These are phyloP conservation scores for Diaprepes abbreviatus DNA, from an alignment of 2,888 invertebrate genomes.

Conservation along the genomic window DNA sequence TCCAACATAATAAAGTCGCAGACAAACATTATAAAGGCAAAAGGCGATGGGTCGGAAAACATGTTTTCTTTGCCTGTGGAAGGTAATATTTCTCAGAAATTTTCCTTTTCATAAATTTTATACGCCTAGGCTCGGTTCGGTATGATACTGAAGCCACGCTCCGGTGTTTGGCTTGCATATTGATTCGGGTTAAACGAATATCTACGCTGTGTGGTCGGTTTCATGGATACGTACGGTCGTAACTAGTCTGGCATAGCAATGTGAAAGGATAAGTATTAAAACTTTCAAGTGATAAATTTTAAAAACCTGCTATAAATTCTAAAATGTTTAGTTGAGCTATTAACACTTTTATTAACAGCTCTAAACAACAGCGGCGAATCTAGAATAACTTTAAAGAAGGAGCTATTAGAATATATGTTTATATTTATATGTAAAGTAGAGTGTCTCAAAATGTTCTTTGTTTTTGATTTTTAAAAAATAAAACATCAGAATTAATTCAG, in stretches of 20 bases:
- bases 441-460: too few relatives aligned
- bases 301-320: slow-evolving; percentile 21
- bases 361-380: too few relatives aligned
- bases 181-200: slow-evolving; percentile 48
- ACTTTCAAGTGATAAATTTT: slow-evolving; percentile 11
- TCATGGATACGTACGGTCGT: slow-evolving; percentile 24
- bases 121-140: slow-evolving; percentile 48
- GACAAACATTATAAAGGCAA: slow-evolving; percentile 39
- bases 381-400: too few relatives aligned
- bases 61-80: slow-evolving; percentile 44
- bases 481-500: too few relatives aligned
- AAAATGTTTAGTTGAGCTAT: too few relatives aligned
- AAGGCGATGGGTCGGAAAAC: slow-evolving; percentile 46
- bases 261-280: neutral
- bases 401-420: too few relatives aligned
- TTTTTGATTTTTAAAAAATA: too few relatives aligned
- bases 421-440: too few relatives aligned
- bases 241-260: slow-evolving; percentile 39
- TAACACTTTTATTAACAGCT: too few relatives aligned
- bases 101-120: slow-evolving; percentile 56
- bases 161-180: slow-evolving; percentile 46
- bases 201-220: slow-evolving; percentile 38
- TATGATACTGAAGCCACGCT: slow-evolving; percentile 39
- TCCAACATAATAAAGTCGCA: slow-evolving; percentile 47
- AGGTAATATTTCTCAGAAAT: slow-evolving; percentile 48